Evolutionary conservation across 2,888 invertebrate genomes (phyloP).

Genomic region (Drosophila birchii): DNA sequence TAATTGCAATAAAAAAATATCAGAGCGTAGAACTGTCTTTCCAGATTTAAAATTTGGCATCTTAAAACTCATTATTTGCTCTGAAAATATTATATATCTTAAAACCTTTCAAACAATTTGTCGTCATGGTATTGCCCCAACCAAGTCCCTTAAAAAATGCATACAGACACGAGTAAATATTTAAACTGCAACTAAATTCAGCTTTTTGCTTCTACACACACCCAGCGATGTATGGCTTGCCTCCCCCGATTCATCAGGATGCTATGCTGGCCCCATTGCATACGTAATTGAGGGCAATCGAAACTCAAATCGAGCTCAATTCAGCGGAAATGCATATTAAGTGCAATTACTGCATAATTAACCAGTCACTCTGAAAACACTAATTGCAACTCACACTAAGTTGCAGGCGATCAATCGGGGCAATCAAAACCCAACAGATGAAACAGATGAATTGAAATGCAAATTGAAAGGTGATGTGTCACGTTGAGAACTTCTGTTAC

Average conservation of each 20-base stretch:
- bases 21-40: no score
- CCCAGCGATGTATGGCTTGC: neutral
- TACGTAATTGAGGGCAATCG: constrained; percentile 52
- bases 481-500: neutral
- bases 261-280: constrained; percentile 7
- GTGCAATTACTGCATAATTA: constrained; percentile 80
- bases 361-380: constrained; percentile 54
- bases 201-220: neutral
- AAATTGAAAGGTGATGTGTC: constrained; percentile 4
- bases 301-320: constrained; percentile 53
- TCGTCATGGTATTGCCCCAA: constrained; percentile 15
- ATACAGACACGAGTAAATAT: constrained; percentile 26
- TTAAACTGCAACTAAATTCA: constrained; percentile 24
- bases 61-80: neutral
- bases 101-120: constrained; percentile 47
- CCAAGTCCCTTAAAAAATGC: constrained; percentile 7
- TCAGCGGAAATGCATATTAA: constrained; percentile 73
- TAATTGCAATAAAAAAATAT: no score
- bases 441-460: neutral
- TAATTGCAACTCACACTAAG: constrained; percentile 55
- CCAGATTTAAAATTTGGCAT: no score
- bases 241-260: neutral
- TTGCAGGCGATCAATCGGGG: constrained; percentile 20
- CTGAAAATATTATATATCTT: neutral
- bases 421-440: neutral